Base-by-base conservation (phyloP, 2,888 invertebrate genomes). In the Portevinia maculata region DNA sequence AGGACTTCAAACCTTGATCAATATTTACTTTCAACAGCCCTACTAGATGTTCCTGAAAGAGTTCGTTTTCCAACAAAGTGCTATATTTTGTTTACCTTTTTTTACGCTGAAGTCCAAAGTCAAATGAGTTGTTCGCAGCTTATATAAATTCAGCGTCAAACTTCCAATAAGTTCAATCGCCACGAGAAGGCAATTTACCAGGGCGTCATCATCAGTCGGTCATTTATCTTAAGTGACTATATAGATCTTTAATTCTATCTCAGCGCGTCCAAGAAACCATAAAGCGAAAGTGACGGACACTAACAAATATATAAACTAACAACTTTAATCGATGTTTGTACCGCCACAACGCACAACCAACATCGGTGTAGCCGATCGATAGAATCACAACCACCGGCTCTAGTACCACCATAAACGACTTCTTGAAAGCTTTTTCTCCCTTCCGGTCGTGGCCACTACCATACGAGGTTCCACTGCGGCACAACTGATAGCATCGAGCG, bases 371-470 rank as follows among this genome's bases (percentile, higher is more conserved):
- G 55, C 50, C 62, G 73, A 67, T 67, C 46, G 44, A 71, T 44
- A 71, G 41, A 78, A 46, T 34, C 34, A 53, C 52, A 21, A 67
- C 46, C 79, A 39, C 30, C 37, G 3, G 24, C 5, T n/a, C 5
- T 8, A 8, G 9, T 44, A 41, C 50, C 57, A 41, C 73, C 37
- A 52, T 39, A 37, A 59, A 50, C 50, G 50, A 50, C 71, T 69
- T 71, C 83, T 67, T 73, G 62, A 50, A 71, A 83, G 83, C 83
- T 78, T 78, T 50, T 52, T 24, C 39, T 70, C 53, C 71, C 78
- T 78, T 78, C 83, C 71, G 78, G 78, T 83, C 55, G 65, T 13
- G 50, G 39, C 39, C 24, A 5, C 30, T 13, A 15, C 37, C 41
- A 24, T 52, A n/a, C 53, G 39, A 70, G 69, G 75, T 75, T 52